Percentiles rank a stretch among this genome's conserved stretches.
Conservation (phyloP, 2,797 vertebrate species). For the Capromys pilorides region DNA sequence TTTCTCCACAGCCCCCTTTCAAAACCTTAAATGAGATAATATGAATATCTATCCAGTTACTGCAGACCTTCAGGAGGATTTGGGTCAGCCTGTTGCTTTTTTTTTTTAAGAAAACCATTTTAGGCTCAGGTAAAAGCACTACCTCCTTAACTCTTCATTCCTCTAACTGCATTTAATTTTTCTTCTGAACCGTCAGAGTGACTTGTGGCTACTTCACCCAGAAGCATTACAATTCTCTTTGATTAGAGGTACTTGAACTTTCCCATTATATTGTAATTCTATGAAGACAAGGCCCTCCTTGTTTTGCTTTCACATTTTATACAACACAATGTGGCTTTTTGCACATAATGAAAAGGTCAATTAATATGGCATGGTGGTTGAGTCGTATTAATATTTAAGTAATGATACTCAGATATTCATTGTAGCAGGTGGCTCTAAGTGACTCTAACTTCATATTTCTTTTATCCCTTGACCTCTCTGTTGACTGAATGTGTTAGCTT, state of each 20-base stretch:
- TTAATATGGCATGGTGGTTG: background rate
- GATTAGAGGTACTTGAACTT: background rate
- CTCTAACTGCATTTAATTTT: background rate
- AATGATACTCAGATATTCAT: background rate
- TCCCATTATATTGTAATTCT: background rate
- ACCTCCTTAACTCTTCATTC: background rate
- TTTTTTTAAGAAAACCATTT: background rate
- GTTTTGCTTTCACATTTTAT: conserved; percentile 11
- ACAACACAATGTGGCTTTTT: background rate
- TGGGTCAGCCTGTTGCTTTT: background rate
- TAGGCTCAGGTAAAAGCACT: conserved; percentile 11
- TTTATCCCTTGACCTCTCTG: background rate
- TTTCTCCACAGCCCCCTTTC: background rate
- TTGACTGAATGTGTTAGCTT: background rate
- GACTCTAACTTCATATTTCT: background rate
- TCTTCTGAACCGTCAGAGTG: conserved; percentile 7
- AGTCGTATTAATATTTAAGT: background rate
- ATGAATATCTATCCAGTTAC: background rate
- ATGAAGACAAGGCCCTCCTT: background rate
- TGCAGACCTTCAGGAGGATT: background rate
- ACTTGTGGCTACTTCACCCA: background rate
- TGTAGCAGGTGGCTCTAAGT: background rate
- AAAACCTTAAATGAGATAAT: background rate
- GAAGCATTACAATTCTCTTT: background rate
- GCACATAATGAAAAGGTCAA: background rate